Evolutionary conservation across 2,888 invertebrate genomes (phyloP).

Genomic region (Bombylius discolor): DNA sequence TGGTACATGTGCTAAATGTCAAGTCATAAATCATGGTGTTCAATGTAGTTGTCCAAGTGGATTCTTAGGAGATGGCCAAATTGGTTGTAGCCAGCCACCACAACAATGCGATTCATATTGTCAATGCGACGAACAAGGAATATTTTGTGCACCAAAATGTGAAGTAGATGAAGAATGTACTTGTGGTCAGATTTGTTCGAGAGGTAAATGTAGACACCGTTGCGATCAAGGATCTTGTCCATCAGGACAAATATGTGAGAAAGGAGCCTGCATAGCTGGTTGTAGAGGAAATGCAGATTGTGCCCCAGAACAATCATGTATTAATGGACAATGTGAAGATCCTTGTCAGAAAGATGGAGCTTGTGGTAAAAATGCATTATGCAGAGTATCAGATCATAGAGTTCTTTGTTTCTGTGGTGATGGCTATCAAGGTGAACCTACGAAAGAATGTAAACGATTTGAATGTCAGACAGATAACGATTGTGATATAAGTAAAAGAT

Average conservation of each 20-base stretch:
- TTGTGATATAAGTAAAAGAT: slow-evolving; percentile 64
- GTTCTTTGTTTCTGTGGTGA: slow-evolving; percentile 79
- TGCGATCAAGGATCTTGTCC: slow-evolving; percentile 59
- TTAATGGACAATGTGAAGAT: slow-evolving; percentile 53
- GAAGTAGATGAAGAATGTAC: slow-evolving; percentile 52
- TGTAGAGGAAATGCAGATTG: slow-evolving; percentile 72
- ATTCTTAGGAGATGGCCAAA: slow-evolving; percentile 69
- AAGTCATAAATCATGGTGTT: slow-evolving; percentile 69
- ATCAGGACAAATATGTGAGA: slow-evolving; percentile 61
- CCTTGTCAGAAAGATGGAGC: slow-evolving; percentile 53
- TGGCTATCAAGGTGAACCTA: slow-evolving; percentile 71
- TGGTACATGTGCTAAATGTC: slow-evolving; percentile 72
- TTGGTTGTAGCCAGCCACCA: slow-evolving; percentile 60
- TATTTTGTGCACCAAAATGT: slow-evolving; percentile 61
- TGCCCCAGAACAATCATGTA: slow-evolving; percentile 60
- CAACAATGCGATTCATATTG: slow-evolving; percentile 62
- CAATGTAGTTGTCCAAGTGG: slow-evolving; percentile 75
- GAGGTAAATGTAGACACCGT: slow-evolving; percentile 57
- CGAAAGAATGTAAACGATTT: slow-evolving; percentile 57
- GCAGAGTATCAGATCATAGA: slow-evolving; percentile 65
- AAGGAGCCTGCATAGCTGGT: slow-evolving; percentile 62
- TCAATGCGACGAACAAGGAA: slow-evolving; percentile 64
- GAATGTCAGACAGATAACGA: slow-evolving; percentile 66
- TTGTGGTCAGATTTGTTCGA: slow-evolving; percentile 67
- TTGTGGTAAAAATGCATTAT: slow-evolving; percentile 70